Evolutionary conservation across 2,888 invertebrate genomes (phyloP).

Genomic region (Nemotelus pantherinus): DNA sequence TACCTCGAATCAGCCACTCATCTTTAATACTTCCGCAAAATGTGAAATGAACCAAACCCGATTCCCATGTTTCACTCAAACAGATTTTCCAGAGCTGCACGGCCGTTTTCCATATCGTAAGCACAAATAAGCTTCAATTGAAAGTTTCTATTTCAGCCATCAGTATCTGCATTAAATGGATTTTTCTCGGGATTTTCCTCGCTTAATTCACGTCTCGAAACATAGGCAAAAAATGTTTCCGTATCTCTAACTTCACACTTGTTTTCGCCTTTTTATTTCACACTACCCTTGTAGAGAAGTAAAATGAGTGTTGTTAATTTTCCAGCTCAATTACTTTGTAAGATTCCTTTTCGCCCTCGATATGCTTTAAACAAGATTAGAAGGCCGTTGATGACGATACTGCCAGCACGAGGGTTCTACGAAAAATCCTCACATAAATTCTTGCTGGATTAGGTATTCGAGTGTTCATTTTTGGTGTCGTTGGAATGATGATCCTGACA

Average conservation of each 20-base stretch:
- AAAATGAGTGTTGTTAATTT: slow-evolving; percentile 44
- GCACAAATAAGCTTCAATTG: too few relatives aligned
- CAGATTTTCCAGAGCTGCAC: too few relatives aligned
- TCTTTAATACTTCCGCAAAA: too few relatives aligned
- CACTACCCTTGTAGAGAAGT: too few relatives aligned
- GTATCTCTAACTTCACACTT: too few relatives aligned
- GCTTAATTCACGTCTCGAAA: not conserved
- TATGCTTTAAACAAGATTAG: slow-evolving; percentile 20
- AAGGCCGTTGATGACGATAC: slow-evolving; percentile 2
- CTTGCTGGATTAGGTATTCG: slow-evolving; percentile 16
- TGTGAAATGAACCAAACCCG: too few relatives aligned
- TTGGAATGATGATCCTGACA: slow-evolving; percentile 8
- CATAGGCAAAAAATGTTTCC: too few relatives aligned
- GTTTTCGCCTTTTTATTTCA: too few relatives aligned
- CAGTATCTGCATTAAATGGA: not conserved
- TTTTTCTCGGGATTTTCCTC: slow-evolving; percentile 16
- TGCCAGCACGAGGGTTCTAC: not conserved
- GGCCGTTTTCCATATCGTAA: too few relatives aligned
- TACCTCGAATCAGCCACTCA: too few relatives aligned
- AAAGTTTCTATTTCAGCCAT: too few relatives aligned
- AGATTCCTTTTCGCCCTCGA: slow-evolving; percentile 18
- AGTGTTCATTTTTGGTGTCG: not conserved
- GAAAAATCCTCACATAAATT: slow-evolving; percentile 4
- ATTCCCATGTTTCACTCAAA: too few relatives aligned
- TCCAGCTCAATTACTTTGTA: slow-evolving; percentile 47